Evolutionary conservation across 2,888 invertebrate genomes (phyloP).

Genomic region (Cephalotes varians): DNA sequence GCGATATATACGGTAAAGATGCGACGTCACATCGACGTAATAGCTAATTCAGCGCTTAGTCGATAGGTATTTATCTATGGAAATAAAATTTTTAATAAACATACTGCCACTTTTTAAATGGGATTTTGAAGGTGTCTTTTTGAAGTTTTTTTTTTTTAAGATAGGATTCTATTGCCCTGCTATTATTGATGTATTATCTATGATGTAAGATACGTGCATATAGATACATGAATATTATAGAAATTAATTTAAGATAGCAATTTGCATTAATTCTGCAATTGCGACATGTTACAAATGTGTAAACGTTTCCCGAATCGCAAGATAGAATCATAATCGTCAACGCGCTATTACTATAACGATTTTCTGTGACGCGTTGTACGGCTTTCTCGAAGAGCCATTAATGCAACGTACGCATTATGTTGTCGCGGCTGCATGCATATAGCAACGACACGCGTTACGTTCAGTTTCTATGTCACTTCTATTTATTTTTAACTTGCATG

Average conservation of each 20-base stretch:
- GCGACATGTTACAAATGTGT: not conserved
- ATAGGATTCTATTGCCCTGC: not conserved
- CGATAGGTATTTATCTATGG: conserved; percentile 12
- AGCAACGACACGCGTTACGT: not conserved
- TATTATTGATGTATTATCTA: not conserved
- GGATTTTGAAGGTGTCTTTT: not conserved
- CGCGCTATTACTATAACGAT: conserved; percentile 31
- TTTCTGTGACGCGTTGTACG: conserved; percentile 31
- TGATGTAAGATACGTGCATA: not conserved
- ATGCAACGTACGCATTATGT: conserved; percentile 17
- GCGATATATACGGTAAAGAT: not conserved
- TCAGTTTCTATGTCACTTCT: not conserved
- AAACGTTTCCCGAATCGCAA: not conserved
- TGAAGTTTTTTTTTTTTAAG: not conserved
- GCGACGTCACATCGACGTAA: not conserved
- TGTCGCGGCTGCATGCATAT: not conserved
- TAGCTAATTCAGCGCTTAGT: not conserved
- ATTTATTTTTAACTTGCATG: not conserved
- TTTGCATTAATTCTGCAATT: conserved; percentile 15
- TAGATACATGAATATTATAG: not conserved
- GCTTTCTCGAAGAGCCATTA: conserved; percentile 25
- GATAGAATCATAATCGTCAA: conserved; percentile 42
- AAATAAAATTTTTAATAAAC: not conserved
- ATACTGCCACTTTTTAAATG: not conserved
- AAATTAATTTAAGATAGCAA: conserved; percentile 26